Percentiles rank a stretch among this genome's conserved stretches.
Evolutionary conservation across 1,140 invertebrate species (phyloP).

Genomic region (Tetramorium parvispinum): DNA sequence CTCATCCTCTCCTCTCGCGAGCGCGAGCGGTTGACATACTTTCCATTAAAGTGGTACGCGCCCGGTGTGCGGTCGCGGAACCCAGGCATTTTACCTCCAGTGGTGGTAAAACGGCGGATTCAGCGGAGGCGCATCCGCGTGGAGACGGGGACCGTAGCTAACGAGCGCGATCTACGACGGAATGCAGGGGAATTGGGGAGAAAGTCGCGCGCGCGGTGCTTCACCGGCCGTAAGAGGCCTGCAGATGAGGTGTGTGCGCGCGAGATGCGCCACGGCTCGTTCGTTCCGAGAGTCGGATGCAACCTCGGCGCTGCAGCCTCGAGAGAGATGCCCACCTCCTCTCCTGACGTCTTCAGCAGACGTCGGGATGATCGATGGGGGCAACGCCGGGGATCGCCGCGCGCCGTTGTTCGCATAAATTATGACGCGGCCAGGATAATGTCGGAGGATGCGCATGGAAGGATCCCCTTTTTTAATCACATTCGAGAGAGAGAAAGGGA

Average conservation of each 20-base stretch:
- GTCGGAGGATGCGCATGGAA: background rate
- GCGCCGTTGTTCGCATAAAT: conserved; percentile 45
- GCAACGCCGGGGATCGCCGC: conserved; percentile 32
- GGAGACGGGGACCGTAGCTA: conserved; percentile 28
- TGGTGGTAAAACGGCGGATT: background rate
- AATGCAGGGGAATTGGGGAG: conserved; percentile 59
- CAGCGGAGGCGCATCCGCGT: background rate
- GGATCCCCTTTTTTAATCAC: background rate
- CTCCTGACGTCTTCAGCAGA: conserved; percentile 40
- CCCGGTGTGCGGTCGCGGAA: conserved; percentile 39
- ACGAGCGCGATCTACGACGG: conserved; percentile 53
- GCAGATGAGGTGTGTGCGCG: conserved; percentile 13
- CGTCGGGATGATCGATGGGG: conserved; percentile 48
- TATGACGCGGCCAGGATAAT: conserved; percentile 38
- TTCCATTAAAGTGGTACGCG: conserved; percentile 56
- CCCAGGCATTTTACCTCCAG: background rate
- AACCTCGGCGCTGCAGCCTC: conserved; percentile 28
- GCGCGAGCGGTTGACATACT: conserved; percentile 53
- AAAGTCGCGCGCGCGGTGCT: conserved; percentile 51
- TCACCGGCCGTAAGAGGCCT: conserved; percentile 36
- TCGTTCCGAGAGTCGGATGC: conserved; percentile 32
- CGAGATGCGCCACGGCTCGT: background rate
- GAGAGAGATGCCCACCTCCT: conserved; percentile 39
- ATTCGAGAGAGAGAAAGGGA: conserved; percentile 28
- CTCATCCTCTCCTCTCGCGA: conserved; percentile 33